Conservation (phyloP, 1,140 invertebrate genomes). For the Ceratitis capitata region DNA sequence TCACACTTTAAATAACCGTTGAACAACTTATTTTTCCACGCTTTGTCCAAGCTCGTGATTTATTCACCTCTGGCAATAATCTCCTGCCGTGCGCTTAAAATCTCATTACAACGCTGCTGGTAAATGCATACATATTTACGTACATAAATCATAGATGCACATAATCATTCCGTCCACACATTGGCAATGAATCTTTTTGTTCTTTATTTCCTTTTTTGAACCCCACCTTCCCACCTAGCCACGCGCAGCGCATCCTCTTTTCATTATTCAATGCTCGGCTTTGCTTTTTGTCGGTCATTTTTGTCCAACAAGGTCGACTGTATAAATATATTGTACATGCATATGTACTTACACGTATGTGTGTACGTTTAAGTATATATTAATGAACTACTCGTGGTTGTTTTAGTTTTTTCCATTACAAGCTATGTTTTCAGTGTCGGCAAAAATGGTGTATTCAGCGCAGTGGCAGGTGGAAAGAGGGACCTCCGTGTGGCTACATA, state of each 20-base stretch:
- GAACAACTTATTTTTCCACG: background rate
- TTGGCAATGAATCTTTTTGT: constrained; percentile 1
- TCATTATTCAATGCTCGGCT: background rate
- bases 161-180: background rate
- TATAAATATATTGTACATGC: too few species aligned
- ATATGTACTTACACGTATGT: too few species aligned
- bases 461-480: background rate
- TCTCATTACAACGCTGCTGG: background rate
- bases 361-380: background rate
- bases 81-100: background rate
- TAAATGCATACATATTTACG: too few species aligned
- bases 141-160: background rate
- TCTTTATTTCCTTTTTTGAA: background rate
- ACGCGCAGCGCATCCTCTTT: background rate
- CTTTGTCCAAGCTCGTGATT: background rate
- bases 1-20: background rate
- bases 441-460: background rate
- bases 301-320: background rate
- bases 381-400: background rate
- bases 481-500: too few species aligned
- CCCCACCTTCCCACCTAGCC: too few species aligned
- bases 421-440: background rate
- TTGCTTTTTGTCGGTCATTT: background rate
- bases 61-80: background rate
- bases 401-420: background rate